Percentiles rank a stretch among this genome's conserved stretches.
Conservation (phyloP, 2,888 invertebrate species). For the Drosophila tripunctata region DNA sequence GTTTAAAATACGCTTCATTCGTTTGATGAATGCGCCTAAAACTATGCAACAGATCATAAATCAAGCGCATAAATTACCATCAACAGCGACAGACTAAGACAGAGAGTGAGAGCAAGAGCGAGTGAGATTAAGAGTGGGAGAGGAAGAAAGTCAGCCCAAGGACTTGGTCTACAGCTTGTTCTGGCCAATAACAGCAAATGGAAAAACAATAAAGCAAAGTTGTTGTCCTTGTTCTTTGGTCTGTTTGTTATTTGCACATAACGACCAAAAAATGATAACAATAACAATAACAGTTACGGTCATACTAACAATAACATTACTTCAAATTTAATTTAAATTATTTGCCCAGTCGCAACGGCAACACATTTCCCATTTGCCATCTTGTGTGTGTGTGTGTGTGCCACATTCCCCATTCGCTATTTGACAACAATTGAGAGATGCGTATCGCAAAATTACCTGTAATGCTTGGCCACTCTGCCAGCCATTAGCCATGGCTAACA, state of each 20-base stretch:
- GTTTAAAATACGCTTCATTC: slow-evolving; percentile 41
- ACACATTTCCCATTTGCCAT: neutral
- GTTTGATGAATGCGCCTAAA: slow-evolving; percentile 72
- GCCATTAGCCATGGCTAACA: slow-evolving; percentile 40
- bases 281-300: slow-evolving; percentile 54
- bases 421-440: slow-evolving; percentile 68
- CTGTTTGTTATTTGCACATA: slow-evolving; percentile 19
- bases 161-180: neutral
- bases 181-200: slow-evolving; percentile 59
- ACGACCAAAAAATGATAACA: slow-evolving; percentile 32
- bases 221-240: slow-evolving; percentile 13
- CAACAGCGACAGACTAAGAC: neutral
- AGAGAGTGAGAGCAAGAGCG: neutral
- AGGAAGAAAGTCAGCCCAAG: neutral
- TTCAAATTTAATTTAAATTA: slow-evolving; percentile 81
- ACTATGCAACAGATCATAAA: slow-evolving; percentile 80
- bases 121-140: neutral
- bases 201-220: slow-evolving; percentile 72
- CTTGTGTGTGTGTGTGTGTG: too few relatives aligned
- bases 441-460: slow-evolving; percentile 72
- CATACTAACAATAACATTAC: slow-evolving; percentile 76
- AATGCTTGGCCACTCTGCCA: slow-evolving; percentile 36
- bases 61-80: slow-evolving; percentile 73
- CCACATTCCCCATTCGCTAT: slow-evolving; percentile 13
- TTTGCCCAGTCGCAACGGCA: slow-evolving; percentile 38